Conservation (phyloP, 2,888 invertebrate genomes). For the Polymixis lichenea region DNA sequence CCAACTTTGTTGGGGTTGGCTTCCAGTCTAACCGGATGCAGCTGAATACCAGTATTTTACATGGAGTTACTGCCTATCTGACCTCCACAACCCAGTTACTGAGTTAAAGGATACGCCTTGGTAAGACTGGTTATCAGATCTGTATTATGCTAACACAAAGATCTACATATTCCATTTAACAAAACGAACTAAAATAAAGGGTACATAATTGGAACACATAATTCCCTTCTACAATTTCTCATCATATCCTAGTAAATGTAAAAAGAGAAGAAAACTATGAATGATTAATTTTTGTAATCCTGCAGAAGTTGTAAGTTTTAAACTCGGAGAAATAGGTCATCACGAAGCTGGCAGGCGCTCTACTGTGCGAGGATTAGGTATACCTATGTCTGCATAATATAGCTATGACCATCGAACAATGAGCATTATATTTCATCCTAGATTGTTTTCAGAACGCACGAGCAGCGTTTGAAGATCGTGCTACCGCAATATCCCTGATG, state of each 20-base stretch:
- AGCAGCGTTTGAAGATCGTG: neutral
- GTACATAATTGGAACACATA: neutral
- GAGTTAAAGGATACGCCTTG: neutral
- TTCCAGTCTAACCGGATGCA: neutral
- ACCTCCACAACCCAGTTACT: no score
- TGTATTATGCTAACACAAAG: slow-evolving; percentile 30
- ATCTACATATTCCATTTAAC: slow-evolving; percentile 1
- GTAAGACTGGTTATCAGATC: neutral
- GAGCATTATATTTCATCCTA: slow-evolving; percentile 5
- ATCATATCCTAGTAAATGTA: neutral
- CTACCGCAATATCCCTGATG: neutral
- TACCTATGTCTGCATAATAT: neutral
- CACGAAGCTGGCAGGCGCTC: slow-evolving; percentile 37
- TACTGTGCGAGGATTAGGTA: slow-evolving; percentile 36
- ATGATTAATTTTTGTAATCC: slow-evolving; percentile 41
- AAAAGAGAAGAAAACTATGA: slow-evolving; percentile 28
- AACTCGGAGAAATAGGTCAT: slow-evolving; percentile 59
- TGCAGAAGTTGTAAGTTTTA: slow-evolving; percentile 42
- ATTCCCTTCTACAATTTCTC: neutral
- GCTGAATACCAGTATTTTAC: neutral
- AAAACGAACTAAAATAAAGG: neutral
- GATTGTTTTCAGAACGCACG: neutral
- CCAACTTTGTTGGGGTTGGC: neutral
- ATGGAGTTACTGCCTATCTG: neutral
- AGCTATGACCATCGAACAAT: slow-evolving; percentile 5